Evolutionary conservation across 30 jellyfish, hydroid and myxozoan genomes (phyloP).

Genomic region (Pelagia noctiluca): DNA sequence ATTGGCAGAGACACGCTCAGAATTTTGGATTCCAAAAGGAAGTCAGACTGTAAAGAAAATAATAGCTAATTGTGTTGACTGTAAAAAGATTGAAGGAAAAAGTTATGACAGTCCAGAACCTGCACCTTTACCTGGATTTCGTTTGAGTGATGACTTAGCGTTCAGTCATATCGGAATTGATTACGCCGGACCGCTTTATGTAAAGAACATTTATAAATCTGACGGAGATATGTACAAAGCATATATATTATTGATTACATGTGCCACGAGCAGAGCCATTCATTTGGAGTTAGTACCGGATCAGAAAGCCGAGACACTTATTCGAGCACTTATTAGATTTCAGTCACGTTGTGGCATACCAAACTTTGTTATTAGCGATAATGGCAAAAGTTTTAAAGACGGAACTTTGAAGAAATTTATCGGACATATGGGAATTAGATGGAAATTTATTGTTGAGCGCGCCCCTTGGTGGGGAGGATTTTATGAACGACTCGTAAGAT

Average conservation of each 20-base stretch:
- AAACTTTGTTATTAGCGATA: slow-evolving; percentile 38
- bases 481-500: slow-evolving; percentile 46
- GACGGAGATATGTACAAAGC: slow-evolving; percentile 39
- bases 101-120: slow-evolving; percentile 55
- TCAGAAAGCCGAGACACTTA: slow-evolving; percentile 60
- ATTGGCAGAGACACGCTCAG: background rate
- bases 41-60: slow-evolving; percentile 29
- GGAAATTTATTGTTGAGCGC: slow-evolving; percentile 69
- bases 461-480: slow-evolving; percentile 74
- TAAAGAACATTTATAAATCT: slow-evolving; percentile 54
- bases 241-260: slow-evolving; percentile 44
- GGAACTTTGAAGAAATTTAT: slow-evolving; percentile 49
- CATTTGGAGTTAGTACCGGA: slow-evolving; percentile 70
- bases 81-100: slow-evolving; percentile 49
- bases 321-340: slow-evolving; percentile 64
- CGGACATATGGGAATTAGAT: slow-evolving; percentile 61
- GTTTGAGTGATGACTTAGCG: slow-evolving; percentile 35
- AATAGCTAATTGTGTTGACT: slow-evolving; percentile 39
- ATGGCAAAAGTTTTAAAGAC: slow-evolving; percentile 67
- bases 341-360: slow-evolving; percentile 62
- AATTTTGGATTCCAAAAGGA: slow-evolving; percentile 1
- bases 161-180: slow-evolving; percentile 58
- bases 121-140: slow-evolving; percentile 40
- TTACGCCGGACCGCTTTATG: slow-evolving; percentile 67
- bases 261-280: slow-evolving; percentile 66